Percentiles rank a stretch among this genome's conserved stretches.
These are phyloP conservation scores for Vulpes ferrilata DNA, from an alignment of 2,113 vertebrate genomes.

Conservation along the genomic window DNA sequence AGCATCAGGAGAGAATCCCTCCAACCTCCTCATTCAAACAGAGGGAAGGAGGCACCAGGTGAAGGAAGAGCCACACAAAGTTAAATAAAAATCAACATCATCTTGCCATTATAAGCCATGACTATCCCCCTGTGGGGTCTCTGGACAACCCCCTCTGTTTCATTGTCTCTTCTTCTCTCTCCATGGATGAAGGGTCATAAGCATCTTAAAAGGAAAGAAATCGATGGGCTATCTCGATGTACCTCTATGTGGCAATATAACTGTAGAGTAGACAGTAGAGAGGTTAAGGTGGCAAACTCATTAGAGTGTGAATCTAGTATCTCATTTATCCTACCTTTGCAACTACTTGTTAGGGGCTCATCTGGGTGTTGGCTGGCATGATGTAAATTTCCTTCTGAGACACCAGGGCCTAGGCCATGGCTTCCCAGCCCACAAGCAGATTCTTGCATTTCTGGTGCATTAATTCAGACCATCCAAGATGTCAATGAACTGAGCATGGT, in stretches of 20 bases:
- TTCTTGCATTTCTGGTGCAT: rapidly evolving
- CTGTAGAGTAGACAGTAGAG: conserved; percentile 77
- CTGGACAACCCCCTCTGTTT: conserved; percentile 52
- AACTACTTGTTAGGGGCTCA: conserved; percentile 56
- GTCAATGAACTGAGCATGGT: background rate
- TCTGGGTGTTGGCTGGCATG: background rate
- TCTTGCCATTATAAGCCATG: conserved; percentile 27
- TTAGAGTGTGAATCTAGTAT: conserved; percentile 12
- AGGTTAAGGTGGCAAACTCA: conserved; percentile 26
- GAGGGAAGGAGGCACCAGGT: background rate
- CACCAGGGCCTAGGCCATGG: background rate
- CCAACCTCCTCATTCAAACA: background rate
- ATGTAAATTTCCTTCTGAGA: background rate
- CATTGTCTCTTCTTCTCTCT: conserved; percentile 54
- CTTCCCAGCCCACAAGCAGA: background rate
- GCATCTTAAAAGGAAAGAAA: conserved; percentile 77
- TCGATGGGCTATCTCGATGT: conserved; percentile 78
- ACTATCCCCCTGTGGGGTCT: conserved; percentile 56
- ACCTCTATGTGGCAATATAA: conserved; percentile 74
- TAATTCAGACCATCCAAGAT: background rate
- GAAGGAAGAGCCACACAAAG: background rate
- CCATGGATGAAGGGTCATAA: conserved; percentile 78
- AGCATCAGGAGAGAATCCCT: conserved; percentile 57
- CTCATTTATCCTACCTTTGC: conserved; percentile 57
- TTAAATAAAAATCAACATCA: conserved; percentile 42